Base-by-base conservation (phyloP, 1,140 invertebrate species). In the Drosophila erecta region DNA sequence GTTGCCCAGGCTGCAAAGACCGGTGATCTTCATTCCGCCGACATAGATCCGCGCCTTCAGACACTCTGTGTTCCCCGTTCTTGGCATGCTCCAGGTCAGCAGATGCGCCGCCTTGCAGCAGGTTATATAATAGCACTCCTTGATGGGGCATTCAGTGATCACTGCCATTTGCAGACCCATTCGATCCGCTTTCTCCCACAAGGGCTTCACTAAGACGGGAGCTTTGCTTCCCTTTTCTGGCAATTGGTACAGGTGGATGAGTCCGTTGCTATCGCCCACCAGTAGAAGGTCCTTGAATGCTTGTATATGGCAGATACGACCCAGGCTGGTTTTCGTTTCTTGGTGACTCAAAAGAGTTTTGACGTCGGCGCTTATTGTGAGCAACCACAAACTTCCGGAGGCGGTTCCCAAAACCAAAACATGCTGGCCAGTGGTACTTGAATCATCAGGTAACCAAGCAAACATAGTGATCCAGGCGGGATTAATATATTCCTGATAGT, bases 11-110 rank as follows among this genome's bases (percentile, higher is more conserved):
- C 4, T 17, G 22, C 58, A 50, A 14, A 87, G 24, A 0, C 78
- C 81, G 0, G 89, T 74, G 22, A 91, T 90, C 57, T 91, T 91
- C 3, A 86, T 75, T 20, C 89, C 89, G 0, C 84, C 81, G 4
- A 70, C 64, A 15, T 80, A 66, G 4, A 86, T 37, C 0, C 72
- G 71, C 12, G 70, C 58, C 27, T 86, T 49, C 17, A 71, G 22
- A 56, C 66, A 89, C 0, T 44, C 30, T 0, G 12, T 24, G n/a
- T 17, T n/a, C 5, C 30, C 27, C 14, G 41, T 7, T 4, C 17
- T 14, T 3, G 66, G 55, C 33, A 80, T 17, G 44, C 66, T 56
- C 79, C 76, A 91, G 24, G 75, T 57, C 1, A 91, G 57, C n/a
- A 91, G 1, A 64, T 91, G 72, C 5, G 79, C 75, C 2, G 62